phyloP scores from a whole-genome alignment of 1,140 invertebrate genomes.

The Bombus superbus region DNA sequence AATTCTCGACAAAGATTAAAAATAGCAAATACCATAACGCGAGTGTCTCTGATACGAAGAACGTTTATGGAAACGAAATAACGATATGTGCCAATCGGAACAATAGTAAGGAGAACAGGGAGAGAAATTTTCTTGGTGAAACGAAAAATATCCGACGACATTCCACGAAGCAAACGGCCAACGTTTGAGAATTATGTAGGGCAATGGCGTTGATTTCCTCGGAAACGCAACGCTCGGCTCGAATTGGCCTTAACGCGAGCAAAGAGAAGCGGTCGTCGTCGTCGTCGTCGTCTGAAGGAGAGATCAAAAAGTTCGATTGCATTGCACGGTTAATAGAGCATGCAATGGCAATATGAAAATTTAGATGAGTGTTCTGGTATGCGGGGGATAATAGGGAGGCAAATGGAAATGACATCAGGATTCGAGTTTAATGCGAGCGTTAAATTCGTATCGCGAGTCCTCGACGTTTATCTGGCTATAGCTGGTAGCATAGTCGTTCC shows the following conservation, averaged over 20 bases:
- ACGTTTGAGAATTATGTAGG: constrained; percentile 6
- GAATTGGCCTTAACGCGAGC: background rate
- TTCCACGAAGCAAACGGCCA: background rate
- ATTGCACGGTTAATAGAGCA: constrained; percentile 35
- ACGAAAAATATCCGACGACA: background rate
- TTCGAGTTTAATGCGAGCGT: constrained; percentile 36
- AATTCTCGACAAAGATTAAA: background rate
- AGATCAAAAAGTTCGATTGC: constrained; percentile 45
- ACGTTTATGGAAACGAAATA: background rate
- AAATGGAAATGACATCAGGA: constrained; percentile 48
- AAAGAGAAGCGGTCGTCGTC: background rate
- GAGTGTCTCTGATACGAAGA: background rate
- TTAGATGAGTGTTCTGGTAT: constrained; percentile 31
- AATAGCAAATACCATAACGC: background rate
- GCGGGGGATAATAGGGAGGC: constrained; percentile 1
- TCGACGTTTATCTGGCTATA: background rate
- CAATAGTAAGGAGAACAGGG: background rate
- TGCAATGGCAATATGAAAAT: constrained; percentile 46
- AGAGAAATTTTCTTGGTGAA: background rate
- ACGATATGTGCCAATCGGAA: background rate
- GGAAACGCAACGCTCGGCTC: background rate
- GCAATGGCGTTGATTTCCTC: constrained; percentile 13
- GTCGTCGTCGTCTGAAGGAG: constrained; percentile 5
- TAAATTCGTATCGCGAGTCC: constrained; percentile 30
- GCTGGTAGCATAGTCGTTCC: background rate